Conservation (phyloP, 2,113 vertebrate genomes). For the Erpornis zantholeuca region DNA sequence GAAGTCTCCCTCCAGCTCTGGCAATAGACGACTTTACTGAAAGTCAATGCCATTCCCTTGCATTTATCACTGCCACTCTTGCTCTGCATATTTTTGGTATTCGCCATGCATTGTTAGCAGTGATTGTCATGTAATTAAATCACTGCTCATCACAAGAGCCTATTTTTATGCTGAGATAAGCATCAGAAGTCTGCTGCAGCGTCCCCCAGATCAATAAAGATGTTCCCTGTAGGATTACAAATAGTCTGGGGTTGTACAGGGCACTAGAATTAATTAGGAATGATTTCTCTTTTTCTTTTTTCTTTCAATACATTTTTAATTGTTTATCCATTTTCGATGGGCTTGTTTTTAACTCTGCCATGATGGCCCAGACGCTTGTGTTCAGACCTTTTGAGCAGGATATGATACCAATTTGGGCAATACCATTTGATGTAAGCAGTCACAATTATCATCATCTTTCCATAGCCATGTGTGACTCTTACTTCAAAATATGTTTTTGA, state of each 20-base stretch:
- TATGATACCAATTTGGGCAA: not conserved
- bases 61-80: slow-evolving; percentile 91
- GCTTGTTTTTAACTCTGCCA: slow-evolving; percentile 41
- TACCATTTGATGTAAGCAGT: not conserved
- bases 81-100: slow-evolving; percentile 83
- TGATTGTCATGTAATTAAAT: slow-evolving; percentile 99
- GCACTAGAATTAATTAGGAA: slow-evolving; percentile 92
- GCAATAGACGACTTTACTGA: slow-evolving; percentile 63
- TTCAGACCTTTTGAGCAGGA: not conserved
- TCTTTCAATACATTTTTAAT: slow-evolving; percentile 82
- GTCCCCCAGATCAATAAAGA: slow-evolving; percentile 91
- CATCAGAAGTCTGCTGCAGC: slow-evolving; percentile 81
- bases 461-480: not conserved
- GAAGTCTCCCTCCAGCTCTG: not conserved
- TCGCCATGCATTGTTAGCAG: slow-evolving; percentile 86
- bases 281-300: slow-evolving; percentile 83
- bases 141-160: slow-evolving; percentile 87
- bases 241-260: slow-evolving; percentile 85
- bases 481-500: not conserved
- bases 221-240: slow-evolving; percentile 90
- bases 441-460: not conserved
- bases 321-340: slow-evolving; percentile 79
- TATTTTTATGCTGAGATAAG: slow-evolving; percentile 94
- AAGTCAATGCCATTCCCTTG: slow-evolving; percentile 75
- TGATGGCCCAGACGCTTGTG: slow-evolving; percentile 2